Conservation (phyloP, 2,888 invertebrate genomes). For the Drosophila infuscata region DNA sequence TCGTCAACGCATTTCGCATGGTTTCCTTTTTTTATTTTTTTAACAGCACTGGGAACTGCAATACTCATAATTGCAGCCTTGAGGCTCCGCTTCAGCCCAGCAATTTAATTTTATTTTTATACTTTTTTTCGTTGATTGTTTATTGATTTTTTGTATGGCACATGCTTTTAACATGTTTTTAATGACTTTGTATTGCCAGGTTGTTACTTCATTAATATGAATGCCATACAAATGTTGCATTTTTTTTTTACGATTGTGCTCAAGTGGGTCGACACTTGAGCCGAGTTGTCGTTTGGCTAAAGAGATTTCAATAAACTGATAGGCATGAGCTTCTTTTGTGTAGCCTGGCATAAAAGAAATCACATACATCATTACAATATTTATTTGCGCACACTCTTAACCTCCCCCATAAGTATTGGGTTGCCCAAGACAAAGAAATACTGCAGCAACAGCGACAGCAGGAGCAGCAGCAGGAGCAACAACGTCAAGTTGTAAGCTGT, state of each 20-base stretch:
- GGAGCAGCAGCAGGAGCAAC: conserved; percentile 27
- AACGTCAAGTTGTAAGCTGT: conserved; percentile 44
- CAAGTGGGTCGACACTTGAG: conserved; percentile 60
- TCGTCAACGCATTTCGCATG: conserved; percentile 68
- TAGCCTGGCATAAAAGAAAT: conserved; percentile 63
- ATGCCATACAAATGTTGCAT: conserved; percentile 65
- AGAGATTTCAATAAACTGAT: conserved; percentile 76
- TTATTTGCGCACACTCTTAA: conserved; percentile 70
- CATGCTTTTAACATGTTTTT: conserved; percentile 70
- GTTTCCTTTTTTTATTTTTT: conserved; percentile 28
- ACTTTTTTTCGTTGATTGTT: conserved; percentile 62
- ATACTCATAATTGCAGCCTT: conserved; percentile 72
- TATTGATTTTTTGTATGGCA: conserved; percentile 69
- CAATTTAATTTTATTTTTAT: conserved; percentile 15
- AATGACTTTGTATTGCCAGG: conserved; percentile 68
- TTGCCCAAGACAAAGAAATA: conserved; percentile 47
- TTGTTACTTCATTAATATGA: conserved; percentile 75
- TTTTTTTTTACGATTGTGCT: conserved; percentile 39
- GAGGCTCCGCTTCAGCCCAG: conserved; percentile 38
- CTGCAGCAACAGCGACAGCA: conserved; percentile 21
- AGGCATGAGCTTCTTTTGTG: conserved; percentile 58
- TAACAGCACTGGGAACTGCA: conserved; percentile 51
- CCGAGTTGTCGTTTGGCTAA: conserved; percentile 56
- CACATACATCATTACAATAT: conserved; percentile 80
- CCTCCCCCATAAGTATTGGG: conserved; percentile 34